A percentile compares a stretch with the other conserved stretches of the same genome.
phyloP scores from a whole-genome alignment of 2,113 vertebrate species.

The Rhinogobius similis region DNA sequence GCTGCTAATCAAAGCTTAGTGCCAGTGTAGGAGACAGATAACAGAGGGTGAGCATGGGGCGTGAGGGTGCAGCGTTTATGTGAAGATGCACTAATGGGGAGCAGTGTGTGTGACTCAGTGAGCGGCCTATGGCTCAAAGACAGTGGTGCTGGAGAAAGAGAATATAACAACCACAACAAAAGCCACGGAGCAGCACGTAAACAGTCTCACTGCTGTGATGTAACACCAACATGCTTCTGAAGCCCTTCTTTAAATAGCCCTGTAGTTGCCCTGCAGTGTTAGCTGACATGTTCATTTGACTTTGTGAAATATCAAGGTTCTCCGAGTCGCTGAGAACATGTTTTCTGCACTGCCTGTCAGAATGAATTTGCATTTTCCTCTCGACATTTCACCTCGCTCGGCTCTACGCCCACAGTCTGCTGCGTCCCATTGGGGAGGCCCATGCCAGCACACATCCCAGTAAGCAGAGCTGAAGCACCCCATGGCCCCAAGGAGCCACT shows the following conservation, averaged over 20 bases:
- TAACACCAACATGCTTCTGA: conserved; percentile 54
- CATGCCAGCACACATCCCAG: conserved; percentile 60
- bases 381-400: conserved; percentile 70
- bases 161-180: conserved; percentile 56
- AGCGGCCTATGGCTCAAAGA: conserved; percentile 27
- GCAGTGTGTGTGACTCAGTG: conserved; percentile 37
- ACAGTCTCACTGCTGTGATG: conserved; percentile 49
- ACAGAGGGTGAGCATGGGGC: background rate
- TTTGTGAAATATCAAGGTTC: conserved; percentile 82
- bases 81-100: conserved; percentile 28
- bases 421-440: conserved; percentile 35
- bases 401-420: conserved; percentile 20
- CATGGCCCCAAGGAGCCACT: conserved; percentile 39
- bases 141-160: conserved; percentile 36
- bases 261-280: conserved; percentile 55
- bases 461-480: conserved; percentile 51
- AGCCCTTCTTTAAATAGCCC: conserved; percentile 74
- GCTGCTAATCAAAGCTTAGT: conserved; percentile 29
- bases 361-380: conserved; percentile 68
- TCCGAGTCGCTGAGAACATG: conserved; percentile 72
- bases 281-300: conserved; percentile 75
- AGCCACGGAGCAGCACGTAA: conserved; percentile 45
- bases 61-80: conserved; percentile 16
- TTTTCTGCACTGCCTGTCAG: conserved; percentile 77
- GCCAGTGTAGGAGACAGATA: conserved; percentile 23